Evolutionary conservation across 2,797 vertebrate genomes (phyloP).

Genomic region (Astyanax mexicanus): DNA sequence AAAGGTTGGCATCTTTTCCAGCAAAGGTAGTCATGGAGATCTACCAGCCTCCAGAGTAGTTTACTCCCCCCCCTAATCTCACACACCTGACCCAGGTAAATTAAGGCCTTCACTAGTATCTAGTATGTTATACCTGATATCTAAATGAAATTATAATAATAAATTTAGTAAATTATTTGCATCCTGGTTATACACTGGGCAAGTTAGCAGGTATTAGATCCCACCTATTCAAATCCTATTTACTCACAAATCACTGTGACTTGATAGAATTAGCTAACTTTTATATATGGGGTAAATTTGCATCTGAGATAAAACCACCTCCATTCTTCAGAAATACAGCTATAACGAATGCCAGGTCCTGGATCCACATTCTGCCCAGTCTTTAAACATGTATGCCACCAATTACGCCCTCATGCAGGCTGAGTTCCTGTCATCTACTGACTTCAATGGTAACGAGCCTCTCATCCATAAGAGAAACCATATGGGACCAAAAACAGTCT

Average conservation of each 20-base stretch:
- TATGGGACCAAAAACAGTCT: background rate
- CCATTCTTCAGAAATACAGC: background rate
- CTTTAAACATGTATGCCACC: background rate
- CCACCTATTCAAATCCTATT: background rate
- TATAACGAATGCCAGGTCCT: background rate
- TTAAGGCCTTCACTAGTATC: too few relatives aligned
- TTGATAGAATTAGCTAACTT: constrained; percentile 7
- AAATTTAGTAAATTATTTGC: too few relatives aligned
- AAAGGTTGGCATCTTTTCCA: too few relatives aligned
- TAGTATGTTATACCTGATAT: too few relatives aligned
- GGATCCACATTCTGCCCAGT: background rate
- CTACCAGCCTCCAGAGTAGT: too few relatives aligned
- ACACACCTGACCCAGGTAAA: too few relatives aligned
- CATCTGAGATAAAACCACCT: background rate
- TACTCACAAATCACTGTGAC: background rate
- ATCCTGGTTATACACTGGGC: too few relatives aligned
- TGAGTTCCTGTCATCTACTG: background rate
- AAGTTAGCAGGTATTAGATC: background rate
- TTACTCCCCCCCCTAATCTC: too few relatives aligned
- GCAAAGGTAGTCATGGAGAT: too few relatives aligned
- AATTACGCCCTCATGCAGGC: background rate
- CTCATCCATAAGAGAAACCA: constrained; percentile 17
- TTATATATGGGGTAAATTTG: constrained; percentile 1
- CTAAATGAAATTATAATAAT: too few relatives aligned
- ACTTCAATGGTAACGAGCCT: constrained; percentile 22